Evolutionary conservation across 2,113 vertebrate genomes (phyloP), one percentile per base, ranked within the genome.

Genomic region (Phalacrocorax pelagicus): DNA sequence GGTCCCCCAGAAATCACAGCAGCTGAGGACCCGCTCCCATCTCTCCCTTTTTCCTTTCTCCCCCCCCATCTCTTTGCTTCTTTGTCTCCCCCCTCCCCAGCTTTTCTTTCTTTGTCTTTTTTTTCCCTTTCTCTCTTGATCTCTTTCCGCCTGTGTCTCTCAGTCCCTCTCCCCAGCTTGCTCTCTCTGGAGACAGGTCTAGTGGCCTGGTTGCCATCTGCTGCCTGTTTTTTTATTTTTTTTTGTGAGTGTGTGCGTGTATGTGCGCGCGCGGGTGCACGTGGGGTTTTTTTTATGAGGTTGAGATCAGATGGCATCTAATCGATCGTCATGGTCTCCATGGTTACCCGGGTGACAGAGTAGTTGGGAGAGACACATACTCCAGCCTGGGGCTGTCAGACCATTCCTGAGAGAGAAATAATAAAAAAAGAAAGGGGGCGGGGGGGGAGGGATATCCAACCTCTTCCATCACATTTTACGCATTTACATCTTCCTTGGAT

Each of bases 271-370:
- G 23, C 55, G 81, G 92, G 84, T 34, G 87, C 95, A 94, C 75
- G 94, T 82, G 80, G 84, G 67, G 9, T 10, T 85, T 96, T 97
- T 98, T 98, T 98, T 98, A 98, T 98, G 98, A 98, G 98, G 97
- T 98, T 97, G 98, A 98, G 98, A 98, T 98, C 98, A 98, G 98
- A 98, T 98, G 99, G 98, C 98, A 97, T 98, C 96, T 98, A 98
- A 99, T 99, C 98, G 98, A 99, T 99, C 98, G 98, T 98, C 98
- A 97, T 98, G 93, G 98, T 99, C 98, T 97, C 98, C 97, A 98
- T 98, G 97, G 99, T 99, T 99, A 99, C 99, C 98, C 97, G 99
- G 98, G 98, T 98, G 98, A 98, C 98, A 97, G 97, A 98, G 98
- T 96, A 98, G 97, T 98, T 98, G 98, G 96, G 97, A 98, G 97